phyloP scores from a whole-genome alignment of 2,888 invertebrate genomes.

The Abrostola triplasia region DNA sequence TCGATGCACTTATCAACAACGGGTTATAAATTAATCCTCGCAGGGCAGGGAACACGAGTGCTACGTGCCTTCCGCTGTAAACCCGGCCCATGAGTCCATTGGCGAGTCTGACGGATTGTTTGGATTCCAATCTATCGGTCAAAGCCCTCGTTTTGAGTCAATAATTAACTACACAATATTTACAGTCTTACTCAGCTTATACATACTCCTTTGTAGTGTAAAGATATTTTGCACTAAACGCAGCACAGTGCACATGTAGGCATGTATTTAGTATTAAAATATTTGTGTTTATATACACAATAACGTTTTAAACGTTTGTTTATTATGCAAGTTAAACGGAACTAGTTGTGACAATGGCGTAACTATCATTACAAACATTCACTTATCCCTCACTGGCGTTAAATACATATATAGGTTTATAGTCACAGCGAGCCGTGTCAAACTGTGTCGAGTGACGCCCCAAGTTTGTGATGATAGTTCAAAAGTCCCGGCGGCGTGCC shows the following conservation, averaged over 20 bases:
- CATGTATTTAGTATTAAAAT: constrained; percentile 25
- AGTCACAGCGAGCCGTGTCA: constrained; percentile 4
- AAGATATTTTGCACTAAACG: constrained; percentile 21
- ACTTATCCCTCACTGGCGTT: too few species aligned
- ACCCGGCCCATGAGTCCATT: constrained; percentile 56
- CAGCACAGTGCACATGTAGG: constrained; percentile 14
- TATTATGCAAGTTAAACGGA: constrained; percentile 20
- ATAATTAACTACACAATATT: constrained; percentile 45
- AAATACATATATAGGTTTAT: too few species aligned
- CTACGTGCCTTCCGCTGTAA: constrained; percentile 81
- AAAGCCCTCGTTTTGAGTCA: constrained; percentile 54
- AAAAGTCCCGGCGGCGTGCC: constrained; percentile 42
- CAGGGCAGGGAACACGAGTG: constrained; percentile 65
- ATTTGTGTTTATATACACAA: constrained; percentile 22
- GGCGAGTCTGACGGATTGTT: constrained; percentile 66
- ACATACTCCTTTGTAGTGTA: constrained; percentile 21
- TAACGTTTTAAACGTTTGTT: constrained; percentile 32
- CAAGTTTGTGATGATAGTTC: constrained; percentile 41
- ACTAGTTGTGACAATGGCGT: constrained; percentile 28
- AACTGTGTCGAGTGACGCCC: constrained; percentile 34
- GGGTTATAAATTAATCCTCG: constrained; percentile 52
- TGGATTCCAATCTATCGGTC: constrained; percentile 65
- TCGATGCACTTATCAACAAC: constrained; percentile 36
- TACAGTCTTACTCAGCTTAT: constrained; percentile 32
- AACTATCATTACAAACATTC: too few species aligned